Evolutionary conservation across 1,140 invertebrate genomes (phyloP).

Genomic region (Platyura marginata): DNA sequence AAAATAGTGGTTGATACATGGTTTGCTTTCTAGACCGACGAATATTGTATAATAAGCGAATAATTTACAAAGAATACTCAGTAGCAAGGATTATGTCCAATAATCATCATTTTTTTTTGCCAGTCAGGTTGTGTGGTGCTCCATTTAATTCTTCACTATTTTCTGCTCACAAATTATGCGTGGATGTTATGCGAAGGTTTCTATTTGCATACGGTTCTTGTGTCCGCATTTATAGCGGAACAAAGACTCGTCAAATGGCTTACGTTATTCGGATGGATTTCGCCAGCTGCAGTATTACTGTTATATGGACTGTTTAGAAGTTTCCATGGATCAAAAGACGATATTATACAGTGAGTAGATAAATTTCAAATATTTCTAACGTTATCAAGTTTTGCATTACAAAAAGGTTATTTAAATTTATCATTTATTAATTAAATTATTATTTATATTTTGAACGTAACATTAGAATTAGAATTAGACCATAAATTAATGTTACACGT

Average conservation of each 20-base stretch:
- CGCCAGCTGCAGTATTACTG: conserved; percentile 47
- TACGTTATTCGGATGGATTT: conserved; percentile 67
- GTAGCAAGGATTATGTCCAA: not conserved
- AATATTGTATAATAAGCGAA: too few species aligned
- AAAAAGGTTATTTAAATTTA: too few species aligned
- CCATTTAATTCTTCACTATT: conserved; percentile 74
- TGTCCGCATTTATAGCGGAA: conserved; percentile 78
- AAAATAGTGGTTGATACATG: too few species aligned
- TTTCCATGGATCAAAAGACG: conserved; percentile 26
- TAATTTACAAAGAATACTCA: not conserved
- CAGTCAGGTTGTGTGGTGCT: conserved; percentile 63
- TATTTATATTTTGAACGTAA: too few species aligned
- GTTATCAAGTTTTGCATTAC: too few species aligned
- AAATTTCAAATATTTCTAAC: too few species aligned
- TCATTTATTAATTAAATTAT: too few species aligned
- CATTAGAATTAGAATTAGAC: too few species aligned
- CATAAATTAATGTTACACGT: too few species aligned
- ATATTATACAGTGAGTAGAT: conserved; percentile 39
- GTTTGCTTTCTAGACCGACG: too few species aligned
- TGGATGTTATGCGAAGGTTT: conserved; percentile 92
- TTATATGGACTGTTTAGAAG: conserved; percentile 44
- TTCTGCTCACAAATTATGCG: conserved; percentile 79
- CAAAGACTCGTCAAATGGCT: conserved; percentile 65
- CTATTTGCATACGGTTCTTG: conserved; percentile 82
- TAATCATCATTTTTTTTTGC: conserved; percentile 3